Conservation (phyloP, 2,888 invertebrate genomes). For the Baronia brevicornis region DNA sequence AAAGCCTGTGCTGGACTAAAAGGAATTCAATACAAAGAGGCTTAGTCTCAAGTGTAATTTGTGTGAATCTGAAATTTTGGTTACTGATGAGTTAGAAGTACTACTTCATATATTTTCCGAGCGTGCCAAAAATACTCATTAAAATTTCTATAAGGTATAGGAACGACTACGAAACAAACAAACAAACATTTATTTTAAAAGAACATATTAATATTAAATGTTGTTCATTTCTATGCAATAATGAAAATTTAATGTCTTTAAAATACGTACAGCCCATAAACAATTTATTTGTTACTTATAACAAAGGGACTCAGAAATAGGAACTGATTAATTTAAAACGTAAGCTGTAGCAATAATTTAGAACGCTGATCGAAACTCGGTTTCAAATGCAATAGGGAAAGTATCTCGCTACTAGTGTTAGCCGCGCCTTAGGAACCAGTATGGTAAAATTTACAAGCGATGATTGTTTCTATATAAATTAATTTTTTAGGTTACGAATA, state of each 20-base stretch:
- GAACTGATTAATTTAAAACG: slow-evolving; percentile 20
- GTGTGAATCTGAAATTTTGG: slow-evolving; percentile 6
- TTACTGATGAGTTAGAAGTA: too few species aligned
- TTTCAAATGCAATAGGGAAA: slow-evolving; percentile 59
- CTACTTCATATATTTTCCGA: too few species aligned
- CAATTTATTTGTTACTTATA: too few species aligned
- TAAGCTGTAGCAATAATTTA: slow-evolving; percentile 56
- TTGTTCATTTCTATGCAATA: too few species aligned
- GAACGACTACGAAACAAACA: too few species aligned
- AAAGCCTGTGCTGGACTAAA: slow-evolving; percentile 33
- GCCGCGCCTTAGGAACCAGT: slow-evolving; percentile 25
- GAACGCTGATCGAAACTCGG: slow-evolving; percentile 73
- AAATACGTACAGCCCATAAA: too few species aligned
- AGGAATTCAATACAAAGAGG: slow-evolving; percentile 26
- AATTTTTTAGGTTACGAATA: slow-evolving; percentile 12
- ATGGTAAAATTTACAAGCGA: slow-evolving; percentile 23
- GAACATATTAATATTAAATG: too few species aligned
- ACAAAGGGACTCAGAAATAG: too few species aligned
- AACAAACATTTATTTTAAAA: too few species aligned
- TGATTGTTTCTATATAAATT: slow-evolving; percentile 2
- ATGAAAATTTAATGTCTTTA: too few species aligned
- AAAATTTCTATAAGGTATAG: too few species aligned
- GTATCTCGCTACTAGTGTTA: slow-evolving; percentile 69
- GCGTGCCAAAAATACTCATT: too few species aligned
- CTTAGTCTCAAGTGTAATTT: slow-evolving; percentile 16